A percentile compares a stretch with the other conserved stretches of the same genome.
These are phyloP conservation scores for Dusona sp. DNA, from an alignment of 2,888 invertebrate species.

Conservation along the genomic window DNA sequence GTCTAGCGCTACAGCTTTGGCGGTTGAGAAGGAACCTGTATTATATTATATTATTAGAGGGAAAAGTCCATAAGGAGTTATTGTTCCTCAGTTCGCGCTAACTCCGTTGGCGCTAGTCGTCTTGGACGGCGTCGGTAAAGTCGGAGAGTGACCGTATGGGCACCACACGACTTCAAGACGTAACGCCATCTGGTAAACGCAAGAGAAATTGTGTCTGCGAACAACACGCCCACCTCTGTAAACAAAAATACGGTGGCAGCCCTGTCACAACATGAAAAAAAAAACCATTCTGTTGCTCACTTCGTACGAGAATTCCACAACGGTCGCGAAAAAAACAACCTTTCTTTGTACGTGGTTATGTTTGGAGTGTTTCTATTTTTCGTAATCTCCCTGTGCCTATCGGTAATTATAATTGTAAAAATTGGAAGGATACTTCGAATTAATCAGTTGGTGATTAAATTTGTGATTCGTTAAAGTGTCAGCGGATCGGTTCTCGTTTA, in stretches of 20 bases:
- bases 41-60: no score
- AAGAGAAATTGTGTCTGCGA: neutral
- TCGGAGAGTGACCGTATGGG: no score
- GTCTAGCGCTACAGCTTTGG: no score
- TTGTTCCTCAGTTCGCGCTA: no score
- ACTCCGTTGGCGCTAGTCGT: no score
- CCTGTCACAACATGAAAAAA: neutral
- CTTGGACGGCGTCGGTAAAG: no score
- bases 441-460: constrained; percentile 13
- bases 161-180: neutral
- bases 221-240: no score
- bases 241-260: constrained; percentile 1
- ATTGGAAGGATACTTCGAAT: neutral
- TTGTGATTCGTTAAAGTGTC: neutral
- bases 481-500: neutral
- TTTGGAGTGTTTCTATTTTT: constrained; percentile 52
- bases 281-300: constrained; percentile 52
- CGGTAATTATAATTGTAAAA: constrained; percentile 42
- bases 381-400: constrained; percentile 40
- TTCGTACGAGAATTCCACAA: constrained; percentile 58
- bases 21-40: no score
- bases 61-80: no score
- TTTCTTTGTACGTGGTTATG: constrained; percentile 53
- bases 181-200: neutral
- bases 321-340: constrained; percentile 48